phyloP scores from a whole-genome alignment of 2,797 vertebrate genomes.

The Muscicapa comitata region DNA sequence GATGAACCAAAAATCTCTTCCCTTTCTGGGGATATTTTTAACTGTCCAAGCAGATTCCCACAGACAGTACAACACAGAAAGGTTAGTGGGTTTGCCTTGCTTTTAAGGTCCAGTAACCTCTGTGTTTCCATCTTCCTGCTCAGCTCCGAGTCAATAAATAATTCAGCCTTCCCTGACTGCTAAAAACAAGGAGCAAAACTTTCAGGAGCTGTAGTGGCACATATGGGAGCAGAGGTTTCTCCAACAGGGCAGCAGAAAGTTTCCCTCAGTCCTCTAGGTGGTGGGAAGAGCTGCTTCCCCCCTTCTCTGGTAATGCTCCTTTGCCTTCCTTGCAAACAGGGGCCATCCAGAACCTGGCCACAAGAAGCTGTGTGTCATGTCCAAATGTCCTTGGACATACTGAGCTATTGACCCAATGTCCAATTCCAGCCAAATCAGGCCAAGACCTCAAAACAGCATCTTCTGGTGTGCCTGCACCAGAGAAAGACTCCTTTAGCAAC shows the following conservation, averaged over 20 bases:
- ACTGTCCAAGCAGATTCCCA: slow-evolving; percentile 5
- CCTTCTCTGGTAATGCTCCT: not conserved
- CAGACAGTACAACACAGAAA: not conserved
- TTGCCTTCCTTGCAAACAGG: not conserved
- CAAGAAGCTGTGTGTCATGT: not conserved
- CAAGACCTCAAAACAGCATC: not conserved
- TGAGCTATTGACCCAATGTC: not conserved
- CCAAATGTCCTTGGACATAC: not conserved
- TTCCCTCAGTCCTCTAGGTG: not conserved
- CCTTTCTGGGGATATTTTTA: not conserved
- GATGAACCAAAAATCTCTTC: not conserved
- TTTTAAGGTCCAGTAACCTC: slow-evolving; percentile 3
- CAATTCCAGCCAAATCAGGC: not conserved
- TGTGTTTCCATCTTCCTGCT: not conserved
- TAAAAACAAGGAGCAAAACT: not conserved
- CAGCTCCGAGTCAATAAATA: not conserved
- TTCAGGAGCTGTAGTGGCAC: not conserved
- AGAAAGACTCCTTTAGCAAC: slow-evolving; percentile 36
- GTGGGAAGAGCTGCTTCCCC: not conserved
- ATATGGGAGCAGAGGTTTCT: not conserved
- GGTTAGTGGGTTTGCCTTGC: not conserved
- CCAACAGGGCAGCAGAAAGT: not conserved
- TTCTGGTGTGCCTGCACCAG: not conserved
- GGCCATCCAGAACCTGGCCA: not conserved
- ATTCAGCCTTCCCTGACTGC: not conserved